Evolutionary conservation across 2,888 invertebrate genomes (phyloP), one percentile per base, ranked within the genome.

Genomic region (Amitus sp.): DNA sequence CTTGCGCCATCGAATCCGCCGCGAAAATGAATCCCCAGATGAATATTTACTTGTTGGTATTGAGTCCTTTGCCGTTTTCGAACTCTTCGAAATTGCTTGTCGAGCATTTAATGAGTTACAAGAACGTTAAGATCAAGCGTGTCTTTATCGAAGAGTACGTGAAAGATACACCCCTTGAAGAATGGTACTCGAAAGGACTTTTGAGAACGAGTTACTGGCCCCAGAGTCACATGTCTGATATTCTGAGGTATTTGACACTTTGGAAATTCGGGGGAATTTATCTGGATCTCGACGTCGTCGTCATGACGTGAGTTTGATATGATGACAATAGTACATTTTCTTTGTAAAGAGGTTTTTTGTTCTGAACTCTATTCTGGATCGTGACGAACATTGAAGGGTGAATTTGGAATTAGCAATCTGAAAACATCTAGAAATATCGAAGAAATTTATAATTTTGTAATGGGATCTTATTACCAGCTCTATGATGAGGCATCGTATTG

Each of bases 211-310:
- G 88, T 20, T 68, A 73, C 1, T 90, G 87, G 84, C 85, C 86
- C 0, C 82, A 83, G 37, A 86, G 86, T 20, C 89, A 90, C 70
- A 86, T 88, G 40, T 88, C 88, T 43, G 90, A 91, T 72, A 83
- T 89, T 1, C 80, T 91, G 10, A 82, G 90, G 65, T 89, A 86
- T 71, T 72, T 90, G 43, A 87, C 89, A 0, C 80, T 93, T 2
- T 91, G 89, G 85, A 91, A 90, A 73, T 92, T 86, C 77, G 91
- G 92, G 9, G 93, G 93, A 0, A 87, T 91, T 47, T 93, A 92
- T 75, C 78, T 93, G 48, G 93, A 93, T 71, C 82, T 91, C 66
- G 93, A 93, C 76, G 87, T 91, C 1, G 84, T 93, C 10, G 87
- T 92, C 2, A 85, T 86, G 15, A 79, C 74, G 83, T 84, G 67